Evolutionary conservation across 2,113 vertebrate genomes (phyloP), one percentile per base, ranked within the genome.

Genomic region (Myiopsitta monachus): DNA sequence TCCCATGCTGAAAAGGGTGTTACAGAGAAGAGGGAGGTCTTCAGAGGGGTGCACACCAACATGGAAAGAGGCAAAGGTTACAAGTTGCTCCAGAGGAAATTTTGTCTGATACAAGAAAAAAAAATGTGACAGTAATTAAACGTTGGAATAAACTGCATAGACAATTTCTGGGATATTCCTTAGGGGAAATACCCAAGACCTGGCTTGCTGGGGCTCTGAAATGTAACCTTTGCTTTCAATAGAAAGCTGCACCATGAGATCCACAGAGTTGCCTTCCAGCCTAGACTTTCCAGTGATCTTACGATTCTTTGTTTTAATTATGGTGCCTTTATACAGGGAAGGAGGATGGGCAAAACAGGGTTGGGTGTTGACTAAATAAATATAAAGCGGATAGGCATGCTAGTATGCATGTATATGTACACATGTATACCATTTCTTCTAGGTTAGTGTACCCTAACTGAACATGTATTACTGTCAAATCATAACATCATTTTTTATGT

Each of bases 351-450:
- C 3, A 12, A 69, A 68, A 41, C 11, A 72, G 9, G 3, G 3
- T 3, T 80, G 28, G 5, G 3, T 73, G 12, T 69, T 90, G 57
- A 18, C 2, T 49, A 26, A 55, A 47, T 16, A 91, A 57, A 44
- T 44, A 47, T 10, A 54, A 77, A 59, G 22, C 49, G 63, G 6
- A 31, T 1, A 46, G 30, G 41, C 0, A 0, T 47, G 33, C 10
- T 57, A 66, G 8, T 11, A 38, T 17, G 11, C 3, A 1, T 77
- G 12, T 8, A 3, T 67, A 11, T 77, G 24, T 51, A 54, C 4
- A 3, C 15, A 51, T 10, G 18, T 43, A 11, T 39, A 8, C 11
- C 6, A 18, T 73, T 89, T 61, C 41, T 87, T 46, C 19, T 7
- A 49, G 27, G 7, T 28, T 54, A 67, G 27, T 1, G 3, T 55